phyloP scores from a whole-genome alignment of 2,888 invertebrate genomes.

The Panzeria rudis region DNA sequence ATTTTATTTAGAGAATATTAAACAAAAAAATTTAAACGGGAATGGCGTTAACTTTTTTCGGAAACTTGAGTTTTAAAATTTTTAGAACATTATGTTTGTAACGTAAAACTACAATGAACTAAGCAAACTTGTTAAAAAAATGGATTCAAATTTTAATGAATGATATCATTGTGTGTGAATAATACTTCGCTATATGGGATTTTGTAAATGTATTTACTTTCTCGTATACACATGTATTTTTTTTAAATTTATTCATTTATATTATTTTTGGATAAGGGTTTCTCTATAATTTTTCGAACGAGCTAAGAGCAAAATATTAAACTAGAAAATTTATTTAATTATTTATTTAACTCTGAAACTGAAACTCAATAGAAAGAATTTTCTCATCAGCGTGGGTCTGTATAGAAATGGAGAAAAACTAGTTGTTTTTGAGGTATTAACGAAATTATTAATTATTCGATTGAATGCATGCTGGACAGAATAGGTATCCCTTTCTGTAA shows the following conservation, averaged over 20 bases:
- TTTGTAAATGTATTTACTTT: background rate
- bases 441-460: too few species aligned
- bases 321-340: too few species aligned
- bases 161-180: background rate
- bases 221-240: too few species aligned
- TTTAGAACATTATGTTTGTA: conserved; percentile 15
- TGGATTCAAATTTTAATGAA: background rate
- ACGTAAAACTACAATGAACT: conserved; percentile 20
- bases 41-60: background rate
- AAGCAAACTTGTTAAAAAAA: conserved; percentile 7
- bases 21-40: conserved; percentile 17
- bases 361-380: too few species aligned
- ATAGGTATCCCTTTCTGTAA: too few species aligned
- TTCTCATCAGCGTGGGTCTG: too few species aligned
- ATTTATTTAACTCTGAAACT: too few species aligned
- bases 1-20: background rate
- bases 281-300: background rate
- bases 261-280: background rate
- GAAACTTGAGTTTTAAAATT: conserved; percentile 30
- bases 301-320: too few species aligned
- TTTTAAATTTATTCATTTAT: background rate
- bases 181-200: background rate
- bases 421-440: too few species aligned
- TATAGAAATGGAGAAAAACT: too few species aligned
- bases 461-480: too few species aligned